Base-by-base conservation (phyloP, 2,888 invertebrate genomes). In the Xestia xanthographa region DNA sequence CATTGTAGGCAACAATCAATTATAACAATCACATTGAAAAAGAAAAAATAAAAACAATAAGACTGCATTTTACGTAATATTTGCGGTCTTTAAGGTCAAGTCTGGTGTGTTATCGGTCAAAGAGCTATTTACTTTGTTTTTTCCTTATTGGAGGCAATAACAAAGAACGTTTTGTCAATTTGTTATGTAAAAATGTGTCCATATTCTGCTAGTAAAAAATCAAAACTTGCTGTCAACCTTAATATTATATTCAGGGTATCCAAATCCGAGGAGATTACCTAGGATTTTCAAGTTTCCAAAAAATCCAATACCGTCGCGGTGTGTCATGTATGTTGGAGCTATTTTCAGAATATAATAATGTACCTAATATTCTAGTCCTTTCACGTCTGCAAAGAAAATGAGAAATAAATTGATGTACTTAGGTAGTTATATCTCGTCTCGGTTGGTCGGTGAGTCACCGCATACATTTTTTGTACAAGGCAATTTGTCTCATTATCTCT, bases 91-190 rank as follows among this genome's bases (percentile, higher is more conserved):
- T n/a, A n/a, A n/a, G 53, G 14, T n/a, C 60, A 75, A 58, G 14
- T n/a, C 38, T 45, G 34, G 34, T 17, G 12, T 67, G 70, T 84
- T 84, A 83, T 80, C 84, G 77, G 84, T 77, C 72, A 80, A 41
- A 22, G 6, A 45, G 14, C 70, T 43, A 34, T 58, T 80, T 56
- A 43, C 41, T 53, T 65, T 48, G 22, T 75, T 72, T 60, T 78
- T 84, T 80, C 72, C 77, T 73, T 65, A 48, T 66, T 77, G 12
- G 12, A 45, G 14, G 53, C 22, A 66, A 62, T 71, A 14, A 17
- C 63, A 41, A 78, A 53, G n/a, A 65, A 26, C 8, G 20, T 43
- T 29, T 17, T 58, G 22, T 50, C n/a, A 20, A 56, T n/a, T 77
- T 69, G 17, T 26, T 4, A 60, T 66, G 38, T 38, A 66, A 50